Evolutionary conservation across 2,797 vertebrate species (phyloP).

Genomic region (Tolypeutes matacus): DNA sequence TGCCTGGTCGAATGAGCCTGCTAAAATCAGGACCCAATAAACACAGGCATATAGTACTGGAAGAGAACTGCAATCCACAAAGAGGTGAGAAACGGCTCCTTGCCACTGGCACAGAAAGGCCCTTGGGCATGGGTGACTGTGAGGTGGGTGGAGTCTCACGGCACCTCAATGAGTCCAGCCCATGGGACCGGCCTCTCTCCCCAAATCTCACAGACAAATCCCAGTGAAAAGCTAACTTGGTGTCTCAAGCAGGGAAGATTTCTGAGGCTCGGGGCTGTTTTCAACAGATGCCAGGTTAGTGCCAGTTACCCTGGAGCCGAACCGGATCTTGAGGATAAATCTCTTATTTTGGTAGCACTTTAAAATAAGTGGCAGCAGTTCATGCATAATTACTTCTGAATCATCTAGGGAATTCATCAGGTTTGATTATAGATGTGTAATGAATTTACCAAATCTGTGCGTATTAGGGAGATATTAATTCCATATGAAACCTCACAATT

Average conservation of each 20-base stretch:
- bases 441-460: constrained; percentile 89
- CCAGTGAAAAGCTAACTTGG: background rate
- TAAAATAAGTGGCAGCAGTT: constrained; percentile 88
- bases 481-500: constrained; percentile 87
- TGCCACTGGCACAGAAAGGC: background rate
- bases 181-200: background rate
- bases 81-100: background rate
- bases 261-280: background rate
- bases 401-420: constrained; percentile 90
- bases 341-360: constrained; percentile 85
- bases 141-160: rapidly evolving
- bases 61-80: background rate
- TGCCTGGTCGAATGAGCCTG: background rate
- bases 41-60: background rate
- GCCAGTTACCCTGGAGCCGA: constrained; percentile 57
- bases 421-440: constrained; percentile 89
- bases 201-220: background rate
- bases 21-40: background rate
- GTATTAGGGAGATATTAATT: constrained; percentile 89
- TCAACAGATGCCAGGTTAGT: background rate
- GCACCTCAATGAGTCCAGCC: background rate
- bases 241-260: background rate
- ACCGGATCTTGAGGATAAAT: constrained; percentile 82
- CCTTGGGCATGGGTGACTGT: background rate
- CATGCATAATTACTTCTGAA: constrained; percentile 89